These are phyloP conservation scores for Volucella inanis DNA, from an alignment of 2,888 invertebrate genomes.

Conservation along the genomic window DNA sequence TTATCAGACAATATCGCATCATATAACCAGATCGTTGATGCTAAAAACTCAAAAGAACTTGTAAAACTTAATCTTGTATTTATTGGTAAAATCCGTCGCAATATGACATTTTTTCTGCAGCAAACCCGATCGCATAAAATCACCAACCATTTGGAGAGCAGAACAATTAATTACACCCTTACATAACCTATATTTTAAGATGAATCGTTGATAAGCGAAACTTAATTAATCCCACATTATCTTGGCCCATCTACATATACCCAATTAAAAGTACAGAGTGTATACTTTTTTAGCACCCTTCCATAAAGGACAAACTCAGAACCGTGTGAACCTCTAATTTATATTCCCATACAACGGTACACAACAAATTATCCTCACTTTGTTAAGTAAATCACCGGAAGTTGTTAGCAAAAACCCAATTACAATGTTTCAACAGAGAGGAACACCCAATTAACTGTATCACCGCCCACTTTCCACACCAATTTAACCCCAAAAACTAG, in stretches of 20 bases:
- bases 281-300: slow-evolving; percentile 4
- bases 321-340: slow-evolving; percentile 41
- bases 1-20: too few relatives aligned
- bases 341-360: slow-evolving; percentile 40
- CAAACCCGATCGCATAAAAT: neutral
- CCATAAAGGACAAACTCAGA: slow-evolving; percentile 21
- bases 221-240: slow-evolving; percentile 60
- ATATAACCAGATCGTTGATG: too few relatives aligned
- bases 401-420: slow-evolving; percentile 71
- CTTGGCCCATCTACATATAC: slow-evolving; percentile 42
- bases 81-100: neutral
- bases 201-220: slow-evolving; percentile 48
- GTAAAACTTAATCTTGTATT: neutral
- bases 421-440: slow-evolving; percentile 68
- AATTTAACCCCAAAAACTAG: slow-evolving; percentile 50
- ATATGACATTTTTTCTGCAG: neutral
- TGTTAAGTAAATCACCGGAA: slow-evolving; percentile 72
- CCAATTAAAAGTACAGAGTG: slow-evolving; percentile 26
- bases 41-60: neutral
- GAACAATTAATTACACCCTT: slow-evolving; percentile 29
- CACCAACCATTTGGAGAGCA: neutral
- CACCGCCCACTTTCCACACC: slow-evolving; percentile 49
- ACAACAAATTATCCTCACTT: slow-evolving; percentile 64
- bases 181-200: neutral
- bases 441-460: slow-evolving; percentile 69